Evolutionary conservation across 2,113 vertebrate species (phyloP).

Genomic region (Ammodytes dubius): DNA sequence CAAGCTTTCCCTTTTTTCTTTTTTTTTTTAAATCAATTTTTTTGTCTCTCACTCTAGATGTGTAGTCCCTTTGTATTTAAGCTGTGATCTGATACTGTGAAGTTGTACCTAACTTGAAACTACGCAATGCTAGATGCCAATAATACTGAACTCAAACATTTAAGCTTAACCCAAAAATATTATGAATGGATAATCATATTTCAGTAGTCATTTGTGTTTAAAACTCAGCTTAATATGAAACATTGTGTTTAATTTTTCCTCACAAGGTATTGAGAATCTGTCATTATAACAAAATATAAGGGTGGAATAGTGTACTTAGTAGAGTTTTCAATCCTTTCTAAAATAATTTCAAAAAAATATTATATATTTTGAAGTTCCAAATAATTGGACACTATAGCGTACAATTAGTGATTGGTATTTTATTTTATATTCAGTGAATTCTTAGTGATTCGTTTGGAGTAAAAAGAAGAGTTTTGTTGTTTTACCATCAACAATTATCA

Average conservation of each 20-base stretch:
- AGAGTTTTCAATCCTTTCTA: no score
- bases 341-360: no score
- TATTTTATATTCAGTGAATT: slow-evolving; percentile 10
- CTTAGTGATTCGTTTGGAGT: slow-evolving; percentile 7
- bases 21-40: background rate
- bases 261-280: no score
- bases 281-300: no score
- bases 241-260: no score
- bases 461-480: background rate
- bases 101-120: slow-evolving; percentile 1
- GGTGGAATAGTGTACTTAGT: no score
- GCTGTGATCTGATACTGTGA: background rate
- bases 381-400: background rate
- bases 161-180: background rate
- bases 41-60: slow-evolving; percentile 18
- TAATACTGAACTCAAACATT: slow-evolving; percentile 14
- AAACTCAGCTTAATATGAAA: no score
- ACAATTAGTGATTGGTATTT: slow-evolving; percentile 15
- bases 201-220: no score
- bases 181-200: no score
- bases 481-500: slow-evolving; percentile 5
- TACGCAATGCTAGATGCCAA: slow-evolving; percentile 18
- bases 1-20: background rate
- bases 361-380: background rate
- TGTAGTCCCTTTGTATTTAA: background rate